Base-by-base conservation (phyloP, 2,888 invertebrate species). In the Tenthredo mesomela region DNA sequence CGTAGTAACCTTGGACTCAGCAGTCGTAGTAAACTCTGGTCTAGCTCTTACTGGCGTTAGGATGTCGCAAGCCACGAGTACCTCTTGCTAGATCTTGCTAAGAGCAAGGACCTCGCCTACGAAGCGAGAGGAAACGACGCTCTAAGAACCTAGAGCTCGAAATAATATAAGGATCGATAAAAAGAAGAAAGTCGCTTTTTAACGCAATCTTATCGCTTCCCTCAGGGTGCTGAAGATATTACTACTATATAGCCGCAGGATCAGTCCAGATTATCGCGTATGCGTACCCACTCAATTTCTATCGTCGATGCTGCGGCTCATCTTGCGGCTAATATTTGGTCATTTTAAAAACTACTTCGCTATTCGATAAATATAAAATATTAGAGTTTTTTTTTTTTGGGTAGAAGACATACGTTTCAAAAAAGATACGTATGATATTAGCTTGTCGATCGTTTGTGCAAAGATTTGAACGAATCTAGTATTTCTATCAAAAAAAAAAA, bases 1-100 rank as follows among this genome's bases (percentile, higher is more conserved):
- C 77, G 84, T 84, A 84, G 84, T 84, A 84, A 84, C 77, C 84
- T 84, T 84, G 84, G 84, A 84, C 84, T 84, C 77, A 50, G 61
- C 65, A 43, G 47, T 77, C 77, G 84, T 65, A 77, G 84, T 65
- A 77, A 84, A 84, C 61, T 75, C 77, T 77, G 77, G 47, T 77
- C 65, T 84, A 84, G 61, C 84, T 61, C 29, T 47, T 47, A 47
- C 47, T 47, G 47, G 61, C 75, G 37, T 40, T 33, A 61, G 73
- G 71, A 75, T 84, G 84, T 84, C 77, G 84, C 84, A 84, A 84
- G 65, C 61, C 43, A 58, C 40, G n/a, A 67, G 58, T 43, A 25
- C 25, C 70, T 67, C 2, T 21, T 25, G 70, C 47, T 33, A 33
- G 43, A 65, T 65, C 82, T 37, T 37, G 37, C 37, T 67, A 82